Percentiles rank a stretch among this genome's conserved stretches.
Conservation (phyloP, 2,888 invertebrate genomes). For the Rhingia rostrata region DNA sequence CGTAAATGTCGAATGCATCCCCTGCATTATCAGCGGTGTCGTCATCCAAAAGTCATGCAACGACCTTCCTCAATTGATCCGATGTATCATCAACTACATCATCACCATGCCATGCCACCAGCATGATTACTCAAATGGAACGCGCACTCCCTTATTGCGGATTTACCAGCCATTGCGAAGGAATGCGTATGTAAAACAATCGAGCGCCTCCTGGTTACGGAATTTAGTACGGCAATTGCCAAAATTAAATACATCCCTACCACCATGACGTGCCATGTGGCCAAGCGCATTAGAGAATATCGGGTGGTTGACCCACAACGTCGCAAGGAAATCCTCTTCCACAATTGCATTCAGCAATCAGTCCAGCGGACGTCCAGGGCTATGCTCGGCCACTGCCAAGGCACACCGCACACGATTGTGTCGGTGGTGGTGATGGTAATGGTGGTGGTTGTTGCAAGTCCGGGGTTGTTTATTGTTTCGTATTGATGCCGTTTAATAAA, state of each 20-base stretch:
- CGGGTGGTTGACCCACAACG: slow-evolving; percentile 53
- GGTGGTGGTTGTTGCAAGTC: slow-evolving; percentile 36
- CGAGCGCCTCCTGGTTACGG: slow-evolving; percentile 21
- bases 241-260: slow-evolving; percentile 26
- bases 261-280: slow-evolving; percentile 24
- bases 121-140: slow-evolving; percentile 14
- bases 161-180: background rate
- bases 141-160: background rate
- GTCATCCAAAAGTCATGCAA: slow-evolving; percentile 15
- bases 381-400: slow-evolving; percentile 40
- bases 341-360: slow-evolving; percentile 53
- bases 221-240: slow-evolving; percentile 57
- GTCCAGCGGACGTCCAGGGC: slow-evolving; percentile 21
- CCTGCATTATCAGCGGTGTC: slow-evolving; percentile 15
- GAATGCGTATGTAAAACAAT: slow-evolving; percentile 37
- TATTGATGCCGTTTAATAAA: slow-evolving; percentile 73
- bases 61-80: slow-evolving; percentile 66
- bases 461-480: slow-evolving; percentile 64
- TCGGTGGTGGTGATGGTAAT: background rate
- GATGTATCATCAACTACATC: slow-evolving; percentile 49
- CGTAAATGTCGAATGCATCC: slow-evolving; percentile 15
- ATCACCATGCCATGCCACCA: background rate
- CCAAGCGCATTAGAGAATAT: slow-evolving; percentile 24
- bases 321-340: slow-evolving; percentile 42
- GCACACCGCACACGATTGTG: background rate